Base-by-base conservation (phyloP, 2,888 invertebrate species). In the Anthrax anthrax region DNA sequence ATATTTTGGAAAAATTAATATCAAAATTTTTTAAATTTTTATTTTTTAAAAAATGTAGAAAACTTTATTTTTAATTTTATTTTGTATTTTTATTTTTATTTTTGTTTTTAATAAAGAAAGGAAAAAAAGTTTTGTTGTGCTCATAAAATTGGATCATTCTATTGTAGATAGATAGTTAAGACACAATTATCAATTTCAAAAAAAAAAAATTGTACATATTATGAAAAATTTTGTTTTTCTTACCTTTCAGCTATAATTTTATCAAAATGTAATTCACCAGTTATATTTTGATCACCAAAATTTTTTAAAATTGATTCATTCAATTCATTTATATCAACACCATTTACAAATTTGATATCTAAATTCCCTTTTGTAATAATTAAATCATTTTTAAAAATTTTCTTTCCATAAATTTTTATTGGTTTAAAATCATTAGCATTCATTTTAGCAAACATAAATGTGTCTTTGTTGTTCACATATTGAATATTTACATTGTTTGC, bases 341-440 rank as follows among this genome's bases (percentile, higher is more conserved):
- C 64, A 57, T 76, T 76, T 2, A 74, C 58, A 39, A 59, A 48
- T 43, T 59, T 65, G 1, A 60, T 61, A 29, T 71, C 63, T 42
- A 60, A 64, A 29, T 69, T 65, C 4, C 66, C 64, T 3, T 69
- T 65, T 17, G 56, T 56, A 8, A 76, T 64, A 44, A 57, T 53
- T 13, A 78, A 53, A 55, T 70, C 64, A 17, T 60, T 57, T 4
- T 56, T 55, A 51, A 75, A 70, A 4, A 54, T 57, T 56, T 78
- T 78, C 37, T 52, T 53, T 9, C 74, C 76, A 19, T 64, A n/a
- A n/a, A n/a, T n/a, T n/a, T n/a, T 62, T 42, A 79, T 63, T 12
- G 65, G 52, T 56, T 72, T 69, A 27, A 64, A 51, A 17, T 66
- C 60, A 4, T 67, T 56, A 2, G 54, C 56, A 51, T 70, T 67